These are phyloP conservation scores for Leucoraja ocellata DNA, from an alignment of 2,797 vertebrate genomes.

Conservation along the genomic window DNA sequence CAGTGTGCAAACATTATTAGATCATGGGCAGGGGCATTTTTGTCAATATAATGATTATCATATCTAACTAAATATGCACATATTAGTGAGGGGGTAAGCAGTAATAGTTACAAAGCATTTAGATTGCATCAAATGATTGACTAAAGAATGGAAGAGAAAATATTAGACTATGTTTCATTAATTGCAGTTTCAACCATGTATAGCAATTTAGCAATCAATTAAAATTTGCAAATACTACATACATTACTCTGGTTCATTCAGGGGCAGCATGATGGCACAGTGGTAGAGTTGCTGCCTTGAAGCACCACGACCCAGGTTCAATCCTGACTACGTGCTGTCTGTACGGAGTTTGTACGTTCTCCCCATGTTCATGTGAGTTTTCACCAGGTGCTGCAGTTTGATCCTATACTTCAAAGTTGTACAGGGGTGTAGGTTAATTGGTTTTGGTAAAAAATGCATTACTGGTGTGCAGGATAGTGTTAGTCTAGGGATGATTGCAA, in stretches of 20 bases:
- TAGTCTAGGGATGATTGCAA: too few species aligned
- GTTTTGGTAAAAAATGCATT: too few species aligned
- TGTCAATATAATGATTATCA: not conserved
- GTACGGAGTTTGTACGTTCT: too few species aligned
- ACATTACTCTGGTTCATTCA: not conserved
- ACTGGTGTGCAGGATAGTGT: too few species aligned
- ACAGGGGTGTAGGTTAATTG: too few species aligned
- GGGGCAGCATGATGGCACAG: too few species aligned
- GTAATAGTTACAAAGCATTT: not conserved
- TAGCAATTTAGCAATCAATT: not conserved
- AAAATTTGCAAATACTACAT: not conserved
- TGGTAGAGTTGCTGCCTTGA: too few species aligned
- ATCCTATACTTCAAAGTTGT: too few species aligned
- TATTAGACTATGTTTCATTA: not conserved
- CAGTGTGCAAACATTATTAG: not conserved
- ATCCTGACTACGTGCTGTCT: too few species aligned
- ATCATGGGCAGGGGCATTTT: not conserved
- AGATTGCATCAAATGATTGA: not conserved
- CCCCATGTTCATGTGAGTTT: too few species aligned
- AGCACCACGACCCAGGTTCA: too few species aligned
- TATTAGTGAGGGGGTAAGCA: not conserved
- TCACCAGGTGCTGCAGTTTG: too few species aligned
- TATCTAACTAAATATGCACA: not conserved
- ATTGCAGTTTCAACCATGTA: not conserved
- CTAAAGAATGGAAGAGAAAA: not conserved